Evolutionary conservation across 2,888 invertebrate species (phyloP), one percentile per base, ranked within the genome.

Genomic region (Netelia melanura): DNA sequence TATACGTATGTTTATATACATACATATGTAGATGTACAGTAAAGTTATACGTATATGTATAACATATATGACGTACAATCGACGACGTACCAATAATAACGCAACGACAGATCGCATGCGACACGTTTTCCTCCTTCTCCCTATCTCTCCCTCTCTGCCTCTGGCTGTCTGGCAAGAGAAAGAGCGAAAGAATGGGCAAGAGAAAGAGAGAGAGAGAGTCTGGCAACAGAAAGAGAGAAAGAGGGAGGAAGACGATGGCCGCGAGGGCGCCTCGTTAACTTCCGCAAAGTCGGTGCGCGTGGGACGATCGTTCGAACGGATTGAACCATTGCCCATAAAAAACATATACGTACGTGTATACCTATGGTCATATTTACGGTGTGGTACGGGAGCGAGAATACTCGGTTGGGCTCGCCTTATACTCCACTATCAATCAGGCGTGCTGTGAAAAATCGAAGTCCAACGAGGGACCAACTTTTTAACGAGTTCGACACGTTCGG

Each of bases 401-500:
- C 30, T 30, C 30, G 30, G 30, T 30, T 30, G 30, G 30, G 5
- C 30, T 81, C 64, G 74, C 77, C 74, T 71, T 75, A 74, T 70
- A 56, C 68, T 74, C 71, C 62, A 30, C 80, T 77, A 84, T 83
- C 81, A 86, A 86, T 85, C 81, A 83, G 75, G 65, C 81, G 71
- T 62, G 64, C 85, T 62, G 68, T 82, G 79, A 86, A 83, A 88
- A 86, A 87, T 84, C 82, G 77, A 84, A 88, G 83, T 77, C 64
- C 83, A 77, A 85, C 83, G 81, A 86, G 81, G 79, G 65, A 81
- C 85, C 17, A 87, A 85, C 81, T 88, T 86, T 87, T 87, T 88
- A 86, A 87, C 85, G 86, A 87, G 83, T 88, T 86, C 81, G 78
- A 84, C 86, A 87, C 84, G 77, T 79, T 79, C 82, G 80, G 84